Evolutionary conservation across 2,797 vertebrate genomes (phyloP).

Genomic region (Periparus ater): DNA sequence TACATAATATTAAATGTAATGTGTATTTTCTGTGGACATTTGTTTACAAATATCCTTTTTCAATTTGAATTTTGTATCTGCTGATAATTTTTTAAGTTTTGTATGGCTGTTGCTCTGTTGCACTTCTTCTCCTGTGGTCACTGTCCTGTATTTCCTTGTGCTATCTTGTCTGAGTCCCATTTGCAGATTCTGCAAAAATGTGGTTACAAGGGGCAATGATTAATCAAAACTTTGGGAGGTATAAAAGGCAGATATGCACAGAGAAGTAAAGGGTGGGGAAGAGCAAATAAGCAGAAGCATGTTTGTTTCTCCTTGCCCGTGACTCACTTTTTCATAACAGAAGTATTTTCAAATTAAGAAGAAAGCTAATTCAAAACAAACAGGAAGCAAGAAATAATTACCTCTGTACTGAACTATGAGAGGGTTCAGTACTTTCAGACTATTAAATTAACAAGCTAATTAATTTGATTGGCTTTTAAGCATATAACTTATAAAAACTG

Average conservation of each 20-base stretch:
- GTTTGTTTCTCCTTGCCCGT: slow-evolving; percentile 22
- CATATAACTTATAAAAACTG: background rate
- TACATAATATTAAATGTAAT: background rate
- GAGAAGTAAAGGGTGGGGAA: background rate
- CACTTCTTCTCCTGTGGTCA: background rate
- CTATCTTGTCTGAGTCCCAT: accelerated
- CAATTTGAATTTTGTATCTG: background rate
- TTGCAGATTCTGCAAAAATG: background rate
- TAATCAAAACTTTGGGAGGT: background rate
- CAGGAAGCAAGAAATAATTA: slow-evolving; percentile 19
- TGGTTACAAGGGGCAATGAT: background rate
- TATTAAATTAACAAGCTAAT: slow-evolving; percentile 7
- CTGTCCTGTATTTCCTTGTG: background rate
- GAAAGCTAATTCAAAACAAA: slow-evolving; percentile 15
- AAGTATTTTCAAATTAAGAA: slow-evolving; percentile 5
- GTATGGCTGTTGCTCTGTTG: background rate
- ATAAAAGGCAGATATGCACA: background rate
- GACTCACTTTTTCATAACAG: slow-evolving; percentile 24
- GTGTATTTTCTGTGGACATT: background rate
- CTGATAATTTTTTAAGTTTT: background rate
- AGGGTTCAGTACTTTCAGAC: background rate
- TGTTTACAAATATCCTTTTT: background rate
- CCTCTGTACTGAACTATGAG: background rate
- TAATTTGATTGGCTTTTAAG: slow-evolving; percentile 13
- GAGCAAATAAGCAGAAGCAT: background rate